phyloP scores from a whole-genome alignment of 2,113 vertebrate genomes.

The Prietella phreatophila region DNA sequence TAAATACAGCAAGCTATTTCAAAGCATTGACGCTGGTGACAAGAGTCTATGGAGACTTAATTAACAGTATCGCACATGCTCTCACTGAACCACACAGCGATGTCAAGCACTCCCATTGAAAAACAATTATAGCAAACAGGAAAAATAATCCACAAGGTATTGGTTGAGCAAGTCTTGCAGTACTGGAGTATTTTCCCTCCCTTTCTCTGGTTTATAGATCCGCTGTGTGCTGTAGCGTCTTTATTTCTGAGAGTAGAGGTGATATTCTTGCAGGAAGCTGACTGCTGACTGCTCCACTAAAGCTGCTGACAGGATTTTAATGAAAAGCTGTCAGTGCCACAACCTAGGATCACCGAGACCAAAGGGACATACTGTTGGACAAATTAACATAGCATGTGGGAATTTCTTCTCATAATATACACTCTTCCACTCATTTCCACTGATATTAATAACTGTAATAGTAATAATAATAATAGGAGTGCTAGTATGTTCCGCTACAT shows the following conservation, averaged over 20 bases:
- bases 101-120: slow-evolving; percentile 33
- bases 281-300: slow-evolving; percentile 68
- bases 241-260: slow-evolving; percentile 49
- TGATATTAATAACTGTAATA: neutral
- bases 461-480: neutral
- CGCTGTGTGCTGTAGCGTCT: neutral
- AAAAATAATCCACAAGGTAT: slow-evolving; percentile 24
- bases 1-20: slow-evolving; percentile 65
- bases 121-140: slow-evolving; percentile 6
- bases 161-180: neutral
- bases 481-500: neutral
- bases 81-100: slow-evolving; percentile 33
- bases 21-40: slow-evolving; percentile 58
- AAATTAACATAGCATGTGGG: slow-evolving; percentile 47
- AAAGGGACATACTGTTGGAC: slow-evolving; percentile 53
- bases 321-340: slow-evolving; percentile 68
- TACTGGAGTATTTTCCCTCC: neutral
- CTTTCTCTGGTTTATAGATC: slow-evolving; percentile 1
- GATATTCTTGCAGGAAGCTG: slow-evolving; percentile 59
- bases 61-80: slow-evolving; percentile 60
- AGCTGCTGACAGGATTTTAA: slow-evolving; percentile 70
- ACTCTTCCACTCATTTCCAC: neutral
- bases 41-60: slow-evolving; percentile 69
- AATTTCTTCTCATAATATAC: slow-evolving; percentile 21
- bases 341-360: slow-evolving; percentile 60